Conservation (phyloP, 2,888 invertebrate genomes). For the Helleia helle region DNA sequence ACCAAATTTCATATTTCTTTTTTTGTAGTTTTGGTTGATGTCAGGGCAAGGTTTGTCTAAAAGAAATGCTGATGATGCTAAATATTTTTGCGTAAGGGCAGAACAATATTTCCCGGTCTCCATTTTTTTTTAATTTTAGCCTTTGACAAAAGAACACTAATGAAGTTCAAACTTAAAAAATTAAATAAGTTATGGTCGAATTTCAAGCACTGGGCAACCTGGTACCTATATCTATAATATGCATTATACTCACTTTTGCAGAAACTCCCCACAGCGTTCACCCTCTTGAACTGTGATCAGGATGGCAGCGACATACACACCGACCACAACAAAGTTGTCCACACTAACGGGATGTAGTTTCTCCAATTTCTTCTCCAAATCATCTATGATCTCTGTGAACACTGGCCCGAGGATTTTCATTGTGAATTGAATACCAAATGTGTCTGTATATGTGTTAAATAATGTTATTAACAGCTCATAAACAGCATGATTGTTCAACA, state of each 20-base stretch:
- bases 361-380: slow-evolving; percentile 76
- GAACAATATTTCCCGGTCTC: no score
- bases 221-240: no score
- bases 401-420: slow-evolving; percentile 70
- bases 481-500: slow-evolving; percentile 41
- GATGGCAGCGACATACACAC: slow-evolving; percentile 75
- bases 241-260: slow-evolving; percentile 70
- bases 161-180: no score
- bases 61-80: no score
- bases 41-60: no score
- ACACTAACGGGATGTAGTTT: slow-evolving; percentile 66
- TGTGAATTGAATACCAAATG: slow-evolving; percentile 79
- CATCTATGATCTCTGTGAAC: slow-evolving; percentile 71
- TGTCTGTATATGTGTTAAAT: slow-evolving; percentile 66
- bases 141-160: no score
- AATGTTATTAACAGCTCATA: slow-evolving; percentile 50
- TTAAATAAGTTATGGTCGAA: no score
- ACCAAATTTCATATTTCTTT: no score
- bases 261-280: slow-evolving; percentile 62
- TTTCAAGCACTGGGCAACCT: no score
- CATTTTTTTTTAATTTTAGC: no score
- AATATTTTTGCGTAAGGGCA: no score
- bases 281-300: slow-evolving; percentile 66
- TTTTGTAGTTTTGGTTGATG: no score
- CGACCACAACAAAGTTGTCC: slow-evolving; percentile 73